Evolutionary conservation across 2,113 vertebrate species (phyloP), one percentile per base, ranked within the genome.

Genomic region (Ramphastos sulfuratus): DNA sequence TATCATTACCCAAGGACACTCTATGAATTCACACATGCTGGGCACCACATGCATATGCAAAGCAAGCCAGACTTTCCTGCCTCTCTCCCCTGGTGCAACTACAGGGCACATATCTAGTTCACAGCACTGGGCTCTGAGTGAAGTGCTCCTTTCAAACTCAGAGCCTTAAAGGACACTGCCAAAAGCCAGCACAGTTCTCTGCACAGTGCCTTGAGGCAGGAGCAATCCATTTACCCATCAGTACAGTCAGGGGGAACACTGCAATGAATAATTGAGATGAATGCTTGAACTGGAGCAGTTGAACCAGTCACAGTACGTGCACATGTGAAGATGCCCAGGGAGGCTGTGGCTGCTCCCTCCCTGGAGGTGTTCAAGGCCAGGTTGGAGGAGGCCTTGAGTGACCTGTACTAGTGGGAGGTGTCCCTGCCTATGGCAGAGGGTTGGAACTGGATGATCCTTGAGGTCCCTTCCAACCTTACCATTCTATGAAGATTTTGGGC

Each of bases 1-100:
- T 18, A 7, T 20, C 20, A 3, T 81, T 66, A 55, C 18, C 52
- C 42, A 71, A 19, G 23, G n/a, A 30, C 42, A 73, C 24, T 15
- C 30, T 31, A 1, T 5, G 56, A 65, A 54, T 37, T 84, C 3
- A 1, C 1, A 0, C 24, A 48, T 25, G 15, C 54, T 75, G 63
- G 19, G 27, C 33, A 44, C 50, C 12, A 15, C 0, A 0, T 48
- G 11, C 10, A 10, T 4, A 0, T 18, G 30, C 55, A 77, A 37
- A 76, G 11, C 33, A 50, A 39, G 35, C 3, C 55, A 69, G 33
- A 28, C 12, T 13, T 24, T 35, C 56, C 76, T 54, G 59, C 31
- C 39, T 48, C 46, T 27, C 6, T 58, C 24, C 20, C 31, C 54
- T 65, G 30, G 10, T 14, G 25, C 58, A 79, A 61, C 33, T 24